These are phyloP conservation scores for Octodonta nipae DNA, from an alignment of 2,888 invertebrate species.

Conservation along the genomic window DNA sequence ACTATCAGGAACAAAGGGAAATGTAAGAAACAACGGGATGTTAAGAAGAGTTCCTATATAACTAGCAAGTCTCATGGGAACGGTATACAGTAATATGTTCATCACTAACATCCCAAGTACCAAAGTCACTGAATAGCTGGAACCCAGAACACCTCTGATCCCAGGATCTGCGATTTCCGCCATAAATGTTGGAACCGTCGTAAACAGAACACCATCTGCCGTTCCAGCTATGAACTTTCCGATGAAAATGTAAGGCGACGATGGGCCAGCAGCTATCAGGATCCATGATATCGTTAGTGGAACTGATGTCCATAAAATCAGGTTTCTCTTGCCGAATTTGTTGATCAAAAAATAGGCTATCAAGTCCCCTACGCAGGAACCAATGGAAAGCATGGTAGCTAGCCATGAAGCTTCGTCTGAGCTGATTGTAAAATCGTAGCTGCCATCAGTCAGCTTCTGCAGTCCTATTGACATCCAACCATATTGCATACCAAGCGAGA, in stretches of 20 bases:
- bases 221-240: slow-evolving; percentile 42
- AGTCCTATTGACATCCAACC: slow-evolving; percentile 49
- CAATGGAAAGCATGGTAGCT: slow-evolving; percentile 50
- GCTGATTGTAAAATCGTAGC: slow-evolving; percentile 40
- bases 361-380: slow-evolving; percentile 48
- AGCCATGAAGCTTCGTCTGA: slow-evolving; percentile 46
- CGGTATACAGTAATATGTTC: slow-evolving; percentile 6
- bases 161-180: slow-evolving; percentile 12
- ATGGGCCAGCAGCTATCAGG: slow-evolving; percentile 44
- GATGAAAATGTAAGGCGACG: slow-evolving; percentile 42
- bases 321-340: slow-evolving; percentile 50
- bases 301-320: slow-evolving; percentile 46
- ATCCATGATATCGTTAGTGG: slow-evolving; percentile 52
- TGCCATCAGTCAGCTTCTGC: slow-evolving; percentile 36
- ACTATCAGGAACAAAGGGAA: slow-evolving; percentile 58
- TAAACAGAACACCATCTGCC: slow-evolving; percentile 11
- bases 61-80: slow-evolving; percentile 4
- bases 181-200: slow-evolving; percentile 9
- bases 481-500: slow-evolving; percentile 31
- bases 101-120: slow-evolving; percentile 11
- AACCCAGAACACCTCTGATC: slow-evolving; percentile 11
- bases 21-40: slow-evolving; percentile 5
- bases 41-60: slow-evolving; percentile 4
- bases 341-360: slow-evolving; percentile 51
- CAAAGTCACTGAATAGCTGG: slow-evolving; percentile 7